Base-by-base conservation (phyloP, 2,113 vertebrate species). In the Calidris pygmaea region DNA sequence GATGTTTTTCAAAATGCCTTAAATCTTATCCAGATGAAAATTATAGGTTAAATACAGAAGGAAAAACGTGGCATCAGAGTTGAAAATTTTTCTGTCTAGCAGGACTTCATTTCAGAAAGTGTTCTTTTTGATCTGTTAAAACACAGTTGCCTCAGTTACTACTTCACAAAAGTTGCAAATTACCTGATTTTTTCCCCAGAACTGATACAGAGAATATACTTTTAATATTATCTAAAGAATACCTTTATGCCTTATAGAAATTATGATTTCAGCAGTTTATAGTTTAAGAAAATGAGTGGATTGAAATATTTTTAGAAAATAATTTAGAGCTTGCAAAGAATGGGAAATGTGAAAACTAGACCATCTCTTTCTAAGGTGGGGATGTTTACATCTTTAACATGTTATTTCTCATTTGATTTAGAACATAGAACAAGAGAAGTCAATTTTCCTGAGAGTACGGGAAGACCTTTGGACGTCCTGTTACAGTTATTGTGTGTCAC, bases 341-440 rank as follows among this genome's bases (percentile, higher is more conserved):
- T 2, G 6, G 23, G 37, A 85, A 48, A 37, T 1, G 3, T 43
- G 39, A 70, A 81, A 92, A 72, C 5, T 10, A 47, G 34, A 43
- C 1, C 4, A 2, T 9, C 7, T 68, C 82, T 87, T 89, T 72
- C 56, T 37, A 45, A 35, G n/a, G 14, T 12, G 8, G 17, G 0
- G 0, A 59, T 24, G 45, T 58, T 87, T 41, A 56, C 3, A 5
- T 45, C 29, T 76, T 34, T 35, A 75, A 56, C 17, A 8, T 2
- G 1, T 66, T 67, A 41, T 47, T 74, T 80, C 73, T 37, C n/a
- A 13, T 52, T 58, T 55, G 21, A 65, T 52, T 78, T 55, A 12
- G 15, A 76, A 53, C 7, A 30, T 0, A 10, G 73, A 50, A 60
- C 59, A 32, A 60, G 41, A 91, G 45, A 45, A 88, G 79, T 32